Percentiles rank a stretch among this genome's conserved stretches.
These are phyloP conservation scores for Pteria penguin DNA, from an alignment of 2,888 invertebrate species.

Conservation along the genomic window DNA sequence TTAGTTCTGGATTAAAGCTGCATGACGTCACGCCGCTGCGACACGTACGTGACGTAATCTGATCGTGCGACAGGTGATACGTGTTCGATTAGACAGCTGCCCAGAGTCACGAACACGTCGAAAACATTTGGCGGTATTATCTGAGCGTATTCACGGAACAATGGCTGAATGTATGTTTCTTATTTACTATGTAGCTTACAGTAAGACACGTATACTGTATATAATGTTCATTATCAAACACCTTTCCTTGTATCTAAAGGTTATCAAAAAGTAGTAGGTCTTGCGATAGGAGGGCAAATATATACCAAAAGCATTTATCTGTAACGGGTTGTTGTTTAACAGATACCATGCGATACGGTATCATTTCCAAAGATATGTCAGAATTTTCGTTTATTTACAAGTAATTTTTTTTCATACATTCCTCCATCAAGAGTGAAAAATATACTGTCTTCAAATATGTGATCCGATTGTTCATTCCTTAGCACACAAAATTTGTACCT, in stretches of 20 bases:
- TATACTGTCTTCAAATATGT: no score
- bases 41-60: no score
- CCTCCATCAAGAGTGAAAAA: no score
- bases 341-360: constrained; percentile 17
- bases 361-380: constrained; percentile 15
- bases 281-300: constrained; percentile 8
- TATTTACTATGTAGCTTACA: constrained; percentile 2
- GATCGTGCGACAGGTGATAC: not conserved
- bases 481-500: no score
- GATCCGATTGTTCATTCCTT: no score
- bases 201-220: constrained; percentile 4
- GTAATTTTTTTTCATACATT: no score
- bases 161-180: not conserved
- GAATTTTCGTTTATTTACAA: not conserved
- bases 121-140: no score
- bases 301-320: constrained; percentile 14
- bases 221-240: not conserved
- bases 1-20: no score
- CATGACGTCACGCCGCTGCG: no score
- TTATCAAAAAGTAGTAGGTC: constrained; percentile 20
- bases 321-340: constrained; percentile 4
- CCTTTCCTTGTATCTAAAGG: constrained; percentile 7
- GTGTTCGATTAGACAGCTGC: not conserved
- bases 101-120: not conserved
- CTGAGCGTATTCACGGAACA: constrained; percentile 14